Base-by-base conservation (phyloP, 2,797 vertebrate genomes). In the Myripristis murdjan region DNA sequence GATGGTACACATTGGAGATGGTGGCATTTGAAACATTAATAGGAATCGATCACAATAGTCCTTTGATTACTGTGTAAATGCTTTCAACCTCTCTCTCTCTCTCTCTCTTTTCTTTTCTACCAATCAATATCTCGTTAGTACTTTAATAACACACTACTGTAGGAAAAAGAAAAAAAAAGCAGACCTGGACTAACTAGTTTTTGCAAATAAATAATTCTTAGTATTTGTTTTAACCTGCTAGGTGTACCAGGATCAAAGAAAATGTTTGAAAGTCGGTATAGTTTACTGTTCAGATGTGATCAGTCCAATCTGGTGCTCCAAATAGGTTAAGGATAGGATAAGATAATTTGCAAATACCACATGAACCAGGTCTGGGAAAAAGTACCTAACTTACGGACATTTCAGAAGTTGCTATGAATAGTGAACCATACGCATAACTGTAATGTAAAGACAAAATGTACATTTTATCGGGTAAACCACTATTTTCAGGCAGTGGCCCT, bases 401-500 rank as follows among this genome's bases (percentile, higher is more conserved):
- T 77, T 81, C 46, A 79, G 86, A 75, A 82, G 81, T 89, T 91
- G 87, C 88, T 94, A 92, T 91, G 87, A 87, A 91, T 89, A 90
- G 75, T 84, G 60, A 88, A 90, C 79, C 87, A 91, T 89, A 84
- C 83, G 72, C 81, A 65, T 89, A 79, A 90, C 77, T 90, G 84
- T 90, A 90, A 92, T 88, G 79, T 93, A 87, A 88, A 82, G 79
- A 79, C 67, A 75, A 87, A 58, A 70, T 91, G 90, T 91, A 90
- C 76, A 93, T 88, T 89, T 22, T 81, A 70, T 79, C 64, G 73
- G 87, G 84, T 89, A 73, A 91, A 91, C 87, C 85, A 88, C 87
- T 89, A 88, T 93, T 94, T 94, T 93, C 88, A 91, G 67, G 70
- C 82, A 83, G 86, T 91, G 88, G 87, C 63, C 88, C 87, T 93